Conservation (phyloP, 2,888 invertebrate genomes). For the Drosophila planitibia region DNA sequence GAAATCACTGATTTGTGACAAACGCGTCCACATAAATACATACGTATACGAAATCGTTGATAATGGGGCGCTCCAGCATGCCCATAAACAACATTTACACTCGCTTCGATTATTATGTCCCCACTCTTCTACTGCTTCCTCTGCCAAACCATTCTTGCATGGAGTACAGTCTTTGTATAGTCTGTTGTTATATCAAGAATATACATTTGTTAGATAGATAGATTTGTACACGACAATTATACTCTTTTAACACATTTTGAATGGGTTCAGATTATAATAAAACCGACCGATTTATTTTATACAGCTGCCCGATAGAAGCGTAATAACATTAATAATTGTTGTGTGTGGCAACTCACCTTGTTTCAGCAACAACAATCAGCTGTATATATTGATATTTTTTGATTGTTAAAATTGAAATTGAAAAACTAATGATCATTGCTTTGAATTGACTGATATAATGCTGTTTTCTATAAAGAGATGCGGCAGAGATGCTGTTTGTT, state of each 20-base stretch:
- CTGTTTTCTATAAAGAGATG: not conserved
- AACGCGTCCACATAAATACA: not conserved
- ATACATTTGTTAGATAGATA: not conserved
- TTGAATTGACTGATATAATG: not conserved
- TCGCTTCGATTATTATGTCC: not conserved
- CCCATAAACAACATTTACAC: not conserved
- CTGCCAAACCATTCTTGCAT: not conserved
- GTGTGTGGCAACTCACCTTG: not conserved
- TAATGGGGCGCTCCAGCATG: not conserved
- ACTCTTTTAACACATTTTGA: not conserved
- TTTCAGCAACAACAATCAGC: not conserved
- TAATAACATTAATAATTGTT: not conserved
- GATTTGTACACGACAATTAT: not conserved
- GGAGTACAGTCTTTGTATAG: not conserved
- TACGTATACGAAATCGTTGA: not conserved
- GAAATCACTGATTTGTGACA: not conserved
- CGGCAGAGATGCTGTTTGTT: not conserved
- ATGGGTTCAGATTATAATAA: not conserved
- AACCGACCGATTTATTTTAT: not conserved
- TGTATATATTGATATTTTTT: not conserved
- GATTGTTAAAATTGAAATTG: not conserved
- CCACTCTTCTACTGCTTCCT: no score
- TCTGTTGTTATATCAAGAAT: not conserved
- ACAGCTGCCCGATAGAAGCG: not conserved
- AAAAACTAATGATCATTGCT: not conserved